A percentile compares a stretch with the other conserved stretches of the same genome.
phyloP scores from a whole-genome alignment of 2,113 vertebrate species.

The Phaethornis superciliosus region DNA sequence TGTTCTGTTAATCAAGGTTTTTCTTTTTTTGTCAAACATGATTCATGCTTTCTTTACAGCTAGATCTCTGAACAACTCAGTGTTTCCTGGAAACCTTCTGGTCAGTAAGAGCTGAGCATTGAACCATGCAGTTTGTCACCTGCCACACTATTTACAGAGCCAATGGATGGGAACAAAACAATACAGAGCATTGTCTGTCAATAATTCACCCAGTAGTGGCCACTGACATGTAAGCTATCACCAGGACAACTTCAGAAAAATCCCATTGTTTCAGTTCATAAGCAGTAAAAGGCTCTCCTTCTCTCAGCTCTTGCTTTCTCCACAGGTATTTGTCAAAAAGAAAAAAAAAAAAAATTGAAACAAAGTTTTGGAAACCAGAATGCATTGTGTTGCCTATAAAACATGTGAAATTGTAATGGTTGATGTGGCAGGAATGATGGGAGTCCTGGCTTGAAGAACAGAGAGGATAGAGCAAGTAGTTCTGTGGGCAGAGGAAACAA shows the following conservation, averaged over 20 bases:
- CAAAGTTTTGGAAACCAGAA: background rate
- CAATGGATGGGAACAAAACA: background rate
- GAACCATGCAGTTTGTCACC: background rate
- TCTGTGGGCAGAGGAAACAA: background rate
- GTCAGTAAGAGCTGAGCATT: background rate
- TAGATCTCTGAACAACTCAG: background rate
- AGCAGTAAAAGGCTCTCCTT: background rate
- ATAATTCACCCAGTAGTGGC: background rate
- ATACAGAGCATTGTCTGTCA: background rate
- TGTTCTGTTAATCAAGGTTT: slow-evolving; percentile 5
- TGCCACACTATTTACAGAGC: background rate
- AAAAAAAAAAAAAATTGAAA: background rate
- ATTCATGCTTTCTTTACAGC: background rate
- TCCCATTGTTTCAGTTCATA: background rate
- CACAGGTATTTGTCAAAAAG: background rate
- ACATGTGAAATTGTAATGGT: background rate
- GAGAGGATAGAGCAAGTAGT: background rate
- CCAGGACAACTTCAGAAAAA: background rate
- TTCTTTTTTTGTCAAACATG: background rate
- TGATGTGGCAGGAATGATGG: background rate
- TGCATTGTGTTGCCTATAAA: background rate
- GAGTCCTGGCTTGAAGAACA: background rate
- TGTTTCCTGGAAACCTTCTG: slow-evolving; percentile 1
- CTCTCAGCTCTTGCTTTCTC: background rate
- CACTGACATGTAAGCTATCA: background rate